phyloP scores from a whole-genome alignment of 1,140 invertebrate genomes.

The Conopomorpha cramerella region DNA sequence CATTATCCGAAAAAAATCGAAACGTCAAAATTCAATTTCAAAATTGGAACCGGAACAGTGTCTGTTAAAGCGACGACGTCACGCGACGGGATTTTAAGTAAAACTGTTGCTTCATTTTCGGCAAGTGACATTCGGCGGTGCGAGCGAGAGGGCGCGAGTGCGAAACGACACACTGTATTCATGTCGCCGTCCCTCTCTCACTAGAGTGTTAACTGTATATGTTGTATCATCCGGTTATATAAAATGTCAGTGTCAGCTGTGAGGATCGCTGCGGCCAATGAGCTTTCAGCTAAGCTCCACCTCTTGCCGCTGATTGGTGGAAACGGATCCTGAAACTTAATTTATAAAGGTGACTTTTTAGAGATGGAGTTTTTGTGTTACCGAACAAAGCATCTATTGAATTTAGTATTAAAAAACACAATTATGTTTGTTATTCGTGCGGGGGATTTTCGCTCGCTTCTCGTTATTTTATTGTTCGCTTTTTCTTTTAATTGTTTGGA shows the following conservation, averaged over 20 bases:
- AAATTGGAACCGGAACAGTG: conserved; percentile 12
- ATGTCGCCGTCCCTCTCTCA: conserved; percentile 23
- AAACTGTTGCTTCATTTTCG: conserved; percentile 44
- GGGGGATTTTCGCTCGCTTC: conserved; percentile 32
- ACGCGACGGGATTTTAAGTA: conserved; percentile 19
- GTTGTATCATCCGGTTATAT: conserved; percentile 57
- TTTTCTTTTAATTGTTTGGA: conserved; percentile 23
- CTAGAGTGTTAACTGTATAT: conserved; percentile 51
- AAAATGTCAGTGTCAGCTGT: conserved; percentile 50
- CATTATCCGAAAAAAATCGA: no score
- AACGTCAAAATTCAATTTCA: no score
- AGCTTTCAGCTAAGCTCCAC: conserved; percentile 16
- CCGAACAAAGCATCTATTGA: conserved; percentile 38
- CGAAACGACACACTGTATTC: conserved; percentile 47
- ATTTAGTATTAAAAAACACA: conserved; percentile 42
- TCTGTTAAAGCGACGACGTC: conserved; percentile 12
- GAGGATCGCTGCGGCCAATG: conserved; percentile 24
- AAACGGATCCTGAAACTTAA: conserved; percentile 39
- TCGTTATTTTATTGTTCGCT: conserved; percentile 35
- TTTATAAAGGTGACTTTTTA: conserved; percentile 57
- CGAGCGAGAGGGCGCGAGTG: conserved; percentile 25
- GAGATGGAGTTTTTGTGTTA: conserved; percentile 32
- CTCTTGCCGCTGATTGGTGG: conserved; percentile 27
- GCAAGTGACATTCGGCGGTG: conserved; percentile 18
- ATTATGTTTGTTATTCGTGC: conserved; percentile 51